Conservation (phyloP, 1,140 invertebrate genomes). For the Drosophila teissieri region DNA sequence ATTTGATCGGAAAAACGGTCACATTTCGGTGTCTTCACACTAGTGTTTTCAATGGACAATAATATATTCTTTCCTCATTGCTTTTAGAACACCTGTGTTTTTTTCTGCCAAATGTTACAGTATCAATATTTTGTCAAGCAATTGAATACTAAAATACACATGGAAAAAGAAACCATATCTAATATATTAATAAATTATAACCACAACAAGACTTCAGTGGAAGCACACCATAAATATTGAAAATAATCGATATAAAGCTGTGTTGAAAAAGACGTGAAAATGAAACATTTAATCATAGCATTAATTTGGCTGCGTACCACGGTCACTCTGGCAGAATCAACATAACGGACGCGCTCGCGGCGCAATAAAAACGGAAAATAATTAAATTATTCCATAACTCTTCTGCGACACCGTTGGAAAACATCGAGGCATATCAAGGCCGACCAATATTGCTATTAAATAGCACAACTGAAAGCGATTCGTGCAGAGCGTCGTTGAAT, state of each 20-base stretch:
- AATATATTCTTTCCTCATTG: no score
- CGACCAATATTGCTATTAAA: background rate
- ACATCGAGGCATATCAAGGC: slow-evolving; percentile 8
- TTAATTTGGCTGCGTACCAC: background rate
- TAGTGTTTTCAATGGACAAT: background rate
- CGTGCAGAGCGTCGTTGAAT: slow-evolving; percentile 17
- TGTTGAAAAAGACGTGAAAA: background rate
- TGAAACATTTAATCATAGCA: background rate
- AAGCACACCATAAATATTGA: background rate
- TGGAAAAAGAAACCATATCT: no score
- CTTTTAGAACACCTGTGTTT: background rate
- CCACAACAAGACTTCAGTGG: background rate
- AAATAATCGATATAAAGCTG: background rate
- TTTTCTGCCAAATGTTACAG: no score
- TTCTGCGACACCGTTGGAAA: background rate
- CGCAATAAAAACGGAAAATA: slow-evolving; percentile 3
- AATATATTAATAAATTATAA: no score
- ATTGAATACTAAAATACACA: no score
- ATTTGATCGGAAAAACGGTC: background rate
- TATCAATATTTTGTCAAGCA: no score
- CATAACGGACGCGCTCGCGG: slow-evolving; percentile 6
- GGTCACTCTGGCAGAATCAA: slow-evolving; percentile 15
- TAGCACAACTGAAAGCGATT: slow-evolving; percentile 8
- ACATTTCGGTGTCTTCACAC: background rate
- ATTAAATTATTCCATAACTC: slow-evolving; percentile 4